A percentile compares a stretch with the other conserved stretches of the same genome.
These are phyloP conservation scores for Apistogramma diplotaenia DNA, from an alignment of 2,113 vertebrate species.

Conservation along the genomic window DNA sequence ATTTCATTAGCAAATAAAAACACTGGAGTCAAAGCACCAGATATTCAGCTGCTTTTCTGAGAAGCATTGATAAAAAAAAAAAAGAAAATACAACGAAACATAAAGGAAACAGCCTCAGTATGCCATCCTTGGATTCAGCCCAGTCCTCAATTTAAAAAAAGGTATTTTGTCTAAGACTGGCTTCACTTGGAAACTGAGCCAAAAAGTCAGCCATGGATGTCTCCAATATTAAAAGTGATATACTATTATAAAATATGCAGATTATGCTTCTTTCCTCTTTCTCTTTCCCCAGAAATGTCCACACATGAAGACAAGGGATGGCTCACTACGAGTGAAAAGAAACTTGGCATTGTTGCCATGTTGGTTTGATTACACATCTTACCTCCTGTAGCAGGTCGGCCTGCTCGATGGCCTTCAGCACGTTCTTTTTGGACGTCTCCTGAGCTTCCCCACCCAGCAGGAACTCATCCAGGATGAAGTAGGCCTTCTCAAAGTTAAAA, in stretches of 20 bases:
- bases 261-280: too few species aligned
- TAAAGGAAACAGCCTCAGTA: neutral
- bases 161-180: neutral
- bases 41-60: neutral
- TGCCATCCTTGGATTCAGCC: neutral
- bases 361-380: slow-evolving; percentile 47
- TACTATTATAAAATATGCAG: neutral
- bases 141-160: neutral
- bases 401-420: slow-evolving; percentile 85
- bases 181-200: neutral
- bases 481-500: slow-evolving; percentile 83
- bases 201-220: too few species aligned
- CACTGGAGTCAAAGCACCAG: neutral
- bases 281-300: neutral
- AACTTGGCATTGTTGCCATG: neutral
- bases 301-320: neutral
- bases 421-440: slow-evolving; percentile 98
- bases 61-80: neutral
- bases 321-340: neutral
- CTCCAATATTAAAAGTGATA: too few species aligned
- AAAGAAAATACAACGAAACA: neutral
- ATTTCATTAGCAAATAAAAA: neutral
- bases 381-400: slow-evolving; percentile 98
- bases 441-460: slow-evolving; percentile 96
- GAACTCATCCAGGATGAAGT: slow-evolving; percentile 96